These are phyloP conservation scores for Poeciliopsis presidionis DNA, from an alignment of 2,797 vertebrate genomes.

Conservation along the genomic window DNA sequence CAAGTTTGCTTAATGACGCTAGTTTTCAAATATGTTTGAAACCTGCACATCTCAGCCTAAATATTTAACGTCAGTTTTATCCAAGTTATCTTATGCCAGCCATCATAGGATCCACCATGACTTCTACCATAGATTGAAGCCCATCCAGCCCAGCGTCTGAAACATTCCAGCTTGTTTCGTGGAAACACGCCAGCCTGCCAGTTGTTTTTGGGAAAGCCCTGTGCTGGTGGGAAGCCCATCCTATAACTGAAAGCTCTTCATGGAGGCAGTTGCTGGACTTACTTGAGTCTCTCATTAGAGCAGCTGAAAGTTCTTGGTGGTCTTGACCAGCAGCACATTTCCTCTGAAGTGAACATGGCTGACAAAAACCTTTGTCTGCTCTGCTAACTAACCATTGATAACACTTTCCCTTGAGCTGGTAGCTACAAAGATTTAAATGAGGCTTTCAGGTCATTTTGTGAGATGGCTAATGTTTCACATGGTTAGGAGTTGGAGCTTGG, in stretches of 20 bases:
- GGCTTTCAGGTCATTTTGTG: not conserved
- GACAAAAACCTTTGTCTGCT: not conserved
- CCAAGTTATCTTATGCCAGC: too few relatives aligned
- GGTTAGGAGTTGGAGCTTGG: not conserved
- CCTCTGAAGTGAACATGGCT: not conserved
- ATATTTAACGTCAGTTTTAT: too few relatives aligned
- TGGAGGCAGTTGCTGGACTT: not conserved
- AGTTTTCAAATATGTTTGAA: too few relatives aligned
- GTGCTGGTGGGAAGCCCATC: not conserved
- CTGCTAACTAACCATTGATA: not conserved
- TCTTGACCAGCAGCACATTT: not conserved
- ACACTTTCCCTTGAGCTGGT: not conserved
- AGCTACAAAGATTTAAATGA: not conserved
- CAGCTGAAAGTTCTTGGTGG: not conserved
- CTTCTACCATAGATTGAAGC: not conserved
- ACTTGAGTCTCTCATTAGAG: not conserved
- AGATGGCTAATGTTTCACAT: not conserved
- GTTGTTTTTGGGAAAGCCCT: not conserved
- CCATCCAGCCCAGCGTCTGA: not conserved
- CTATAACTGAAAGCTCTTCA: not conserved
- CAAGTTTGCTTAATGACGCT: too few relatives aligned
- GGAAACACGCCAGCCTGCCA: not conserved
- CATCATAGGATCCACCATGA: not conserved
- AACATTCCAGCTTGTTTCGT: not conserved
- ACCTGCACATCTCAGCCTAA: too few relatives aligned